These are phyloP conservation scores for Keiferia lycopersicella DNA, from an alignment of 2,888 invertebrate species.

Conservation along the genomic window DNA sequence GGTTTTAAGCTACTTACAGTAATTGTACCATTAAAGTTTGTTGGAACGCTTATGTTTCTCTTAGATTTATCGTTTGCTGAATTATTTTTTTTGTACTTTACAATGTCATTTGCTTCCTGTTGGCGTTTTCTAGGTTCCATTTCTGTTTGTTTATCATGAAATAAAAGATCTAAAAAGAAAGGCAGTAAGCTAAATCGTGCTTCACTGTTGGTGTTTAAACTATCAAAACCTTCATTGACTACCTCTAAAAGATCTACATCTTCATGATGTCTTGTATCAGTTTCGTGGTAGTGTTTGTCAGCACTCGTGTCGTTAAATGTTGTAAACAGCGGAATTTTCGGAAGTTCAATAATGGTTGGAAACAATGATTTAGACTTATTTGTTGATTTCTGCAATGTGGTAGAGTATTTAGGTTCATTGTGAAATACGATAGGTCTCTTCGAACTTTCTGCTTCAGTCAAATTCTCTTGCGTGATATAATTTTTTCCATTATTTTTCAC, in stretches of 20 bases:
- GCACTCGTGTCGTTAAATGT: conserved; percentile 16
- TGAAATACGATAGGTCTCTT: conserved; percentile 9
- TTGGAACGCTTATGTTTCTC: conserved; percentile 20
- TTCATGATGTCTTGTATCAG: background rate
- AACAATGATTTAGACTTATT: conserved; percentile 9
- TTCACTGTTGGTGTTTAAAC: conserved; percentile 23
- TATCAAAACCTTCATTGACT: background rate
- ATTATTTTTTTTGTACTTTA: conserved; percentile 37
- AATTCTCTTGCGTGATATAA: conserved; percentile 42
- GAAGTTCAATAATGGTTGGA: background rate
- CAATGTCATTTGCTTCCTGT: conserved; percentile 32
- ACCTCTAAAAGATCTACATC: background rate
- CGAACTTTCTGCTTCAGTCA: conserved; percentile 55
- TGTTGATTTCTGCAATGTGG: background rate
- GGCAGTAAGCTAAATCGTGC: conserved; percentile 46
- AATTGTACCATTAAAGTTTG: conserved; percentile 23
- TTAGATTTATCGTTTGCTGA: conserved; percentile 29
- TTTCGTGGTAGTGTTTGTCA: conserved; percentile 23
- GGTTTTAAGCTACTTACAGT: conserved; percentile 39
- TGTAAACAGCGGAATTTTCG: background rate
- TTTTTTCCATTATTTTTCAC: conserved; percentile 30
- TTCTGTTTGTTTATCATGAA: conserved; percentile 42
- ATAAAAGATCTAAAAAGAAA: conserved; percentile 57
- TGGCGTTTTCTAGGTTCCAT: conserved; percentile 16
- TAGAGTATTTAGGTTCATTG: conserved; percentile 24